phyloP scores from a whole-genome alignment of 2,797 vertebrate genomes.

The Sebastes baramenuke region DNA sequence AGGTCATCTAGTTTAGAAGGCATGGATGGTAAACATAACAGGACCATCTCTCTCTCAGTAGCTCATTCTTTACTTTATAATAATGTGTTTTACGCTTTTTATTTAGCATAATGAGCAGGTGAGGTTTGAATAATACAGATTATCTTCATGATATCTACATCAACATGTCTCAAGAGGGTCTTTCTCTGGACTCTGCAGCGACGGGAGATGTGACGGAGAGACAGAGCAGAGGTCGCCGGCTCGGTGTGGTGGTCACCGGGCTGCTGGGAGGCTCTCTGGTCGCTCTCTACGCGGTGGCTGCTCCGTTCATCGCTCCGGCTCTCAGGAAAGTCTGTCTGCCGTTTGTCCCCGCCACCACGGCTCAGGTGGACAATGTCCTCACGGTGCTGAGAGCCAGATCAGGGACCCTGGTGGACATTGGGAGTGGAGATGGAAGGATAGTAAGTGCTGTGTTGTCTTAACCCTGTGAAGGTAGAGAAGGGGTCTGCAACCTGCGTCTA shows the following conservation, averaged over 20 bases:
- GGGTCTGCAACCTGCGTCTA: too few relatives aligned
- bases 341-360: conserved; percentile 91
- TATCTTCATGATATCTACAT: not conserved
- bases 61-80: fast-evolving
- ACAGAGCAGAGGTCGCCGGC: conserved; percentile 35
- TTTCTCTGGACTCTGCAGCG: not conserved
- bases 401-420: conserved; percentile 90
- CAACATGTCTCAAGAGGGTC: conserved; percentile 34
- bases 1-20: not conserved
- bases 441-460: conserved; percentile 81
- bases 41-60: fast-evolving
- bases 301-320: conserved; percentile 90
- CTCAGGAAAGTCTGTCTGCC: conserved; percentile 93
- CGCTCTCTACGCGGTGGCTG: conserved; percentile 85
- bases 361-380: conserved; percentile 90
- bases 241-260: conserved; percentile 84
- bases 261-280: conserved; percentile 84
- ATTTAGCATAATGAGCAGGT: not conserved
- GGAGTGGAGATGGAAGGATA: conserved; percentile 95
- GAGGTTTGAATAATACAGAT: fast-evolving
- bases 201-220: fast-evolving
- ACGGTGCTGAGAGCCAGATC: conserved; percentile 78
- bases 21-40: too few relatives aligned
- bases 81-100: fast-evolving
- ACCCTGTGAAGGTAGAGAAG: not conserved